phyloP scores from a whole-genome alignment of 2,888 invertebrate genomes.

The Chaitophorus viminalis region DNA sequence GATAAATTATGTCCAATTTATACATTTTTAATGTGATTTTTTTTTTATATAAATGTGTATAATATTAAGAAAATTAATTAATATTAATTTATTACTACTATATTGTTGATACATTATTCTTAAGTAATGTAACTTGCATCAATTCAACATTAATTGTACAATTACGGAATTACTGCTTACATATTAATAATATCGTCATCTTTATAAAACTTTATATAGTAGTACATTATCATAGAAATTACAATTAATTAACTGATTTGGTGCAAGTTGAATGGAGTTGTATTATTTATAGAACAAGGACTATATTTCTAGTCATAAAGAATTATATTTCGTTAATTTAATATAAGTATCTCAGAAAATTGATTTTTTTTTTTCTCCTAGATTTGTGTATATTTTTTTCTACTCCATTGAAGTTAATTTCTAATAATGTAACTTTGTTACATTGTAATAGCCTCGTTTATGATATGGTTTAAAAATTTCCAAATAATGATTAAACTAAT shows the following conservation, averaged over 20 bases:
- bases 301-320: conserved; percentile 56
- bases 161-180: too few species aligned
- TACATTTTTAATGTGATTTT: conserved; percentile 40
- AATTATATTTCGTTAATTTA: conserved; percentile 59
- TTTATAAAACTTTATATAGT: neutral
- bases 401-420: too few species aligned
- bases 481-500: too few species aligned
- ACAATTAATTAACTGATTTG: conserved; percentile 13
- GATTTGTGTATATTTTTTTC: neutral
- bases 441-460: too few species aligned
- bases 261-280: conserved; percentile 37
- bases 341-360: conserved; percentile 52
- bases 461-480: too few species aligned
- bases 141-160: conserved; percentile 25
- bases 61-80: conserved; percentile 44
- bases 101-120: conserved; percentile 52
- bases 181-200: neutral
- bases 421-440: too few species aligned
- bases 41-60: conserved; percentile 37
- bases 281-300: conserved; percentile 55
- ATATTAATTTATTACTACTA: conserved; percentile 40
- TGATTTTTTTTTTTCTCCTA: neutral
- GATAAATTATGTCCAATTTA: conserved; percentile 35
- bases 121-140: conserved; percentile 26
- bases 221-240: neutral